Evolutionary conservation across 2,888 invertebrate genomes (phyloP), one percentile per base, ranked within the genome.

Genomic region (Plagodis dolabraria): DNA sequence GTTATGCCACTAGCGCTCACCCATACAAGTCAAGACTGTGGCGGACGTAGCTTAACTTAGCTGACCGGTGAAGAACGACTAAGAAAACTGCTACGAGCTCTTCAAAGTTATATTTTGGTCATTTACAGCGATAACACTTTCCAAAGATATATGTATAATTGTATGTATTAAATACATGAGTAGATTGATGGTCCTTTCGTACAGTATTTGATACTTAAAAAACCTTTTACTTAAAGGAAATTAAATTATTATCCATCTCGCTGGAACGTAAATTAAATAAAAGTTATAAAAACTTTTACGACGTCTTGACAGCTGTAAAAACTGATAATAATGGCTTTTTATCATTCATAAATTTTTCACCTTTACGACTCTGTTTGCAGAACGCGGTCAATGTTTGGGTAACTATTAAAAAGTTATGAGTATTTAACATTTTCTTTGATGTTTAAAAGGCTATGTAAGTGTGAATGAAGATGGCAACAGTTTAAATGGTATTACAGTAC

Each of bases 281-380:
- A 61, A 64, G 51, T 52, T 55, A 44, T 57, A 57, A 62, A 64
- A 62, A 64, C 38, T 60, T 68, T 66, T 63, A 68, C 68, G 68
- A 64, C 45, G 43, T 47, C 61, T 63, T 62, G 65, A 66, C 65
- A 64, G 65, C 59, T 57, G 54, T 65, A 56, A 67, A 57, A 61
- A 54, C 57, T 60, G 61, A 61, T 65, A 69, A 67, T 61, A 56
- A 60, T 58, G 48, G 35, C 38, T 61, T 66, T 63, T 60, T 60
- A 62, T 43, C 57, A 54, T 67, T 63, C 63, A 60, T 62, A 60
- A 65, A 64, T 55, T 83, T 81, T 81, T 79, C 75, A 80, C 77
- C 78, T 82, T 80, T 80, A 78, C 72, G 76, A 74, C 74, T 72
- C 77, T 76, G 77, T 77, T 72, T 58, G 57, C 57, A 60, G 52